phyloP scores from a whole-genome alignment of 35 echinoderm and acorn worm genomes.

The Ptychodera flava region DNA sequence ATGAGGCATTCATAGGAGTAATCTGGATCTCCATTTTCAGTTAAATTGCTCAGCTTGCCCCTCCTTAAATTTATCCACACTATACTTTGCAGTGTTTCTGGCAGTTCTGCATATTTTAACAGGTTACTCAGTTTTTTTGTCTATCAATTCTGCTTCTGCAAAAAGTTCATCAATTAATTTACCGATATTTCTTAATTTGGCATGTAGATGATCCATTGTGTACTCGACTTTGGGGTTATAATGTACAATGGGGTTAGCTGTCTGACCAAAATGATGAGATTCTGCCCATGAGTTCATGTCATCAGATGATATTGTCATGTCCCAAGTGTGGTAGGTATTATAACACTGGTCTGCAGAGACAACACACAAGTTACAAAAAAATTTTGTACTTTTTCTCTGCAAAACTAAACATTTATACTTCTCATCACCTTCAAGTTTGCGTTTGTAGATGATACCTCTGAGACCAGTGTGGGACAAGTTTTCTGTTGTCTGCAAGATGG shows the following conservation, averaged over 20 bases:
- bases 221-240: neutral
- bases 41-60: too few species aligned
- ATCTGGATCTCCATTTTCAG: too few species aligned
- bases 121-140: neutral
- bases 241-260: too few species aligned
- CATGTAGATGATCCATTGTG: neutral
- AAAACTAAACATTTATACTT: neutral
- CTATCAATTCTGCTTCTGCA: neutral
- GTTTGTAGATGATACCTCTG: neutral
- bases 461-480: neutral
- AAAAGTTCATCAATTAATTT: neutral
- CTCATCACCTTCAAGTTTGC: neutral
- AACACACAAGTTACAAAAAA: neutral
- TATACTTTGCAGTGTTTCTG: too few species aligned
- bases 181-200: neutral
- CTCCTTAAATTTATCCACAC: too few species aligned
- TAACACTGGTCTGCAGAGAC: neutral
- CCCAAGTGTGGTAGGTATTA: neutral
- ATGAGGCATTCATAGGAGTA: too few species aligned
- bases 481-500: neutral
- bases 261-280: neutral
- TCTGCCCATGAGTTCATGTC: neutral
- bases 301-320: neutral
- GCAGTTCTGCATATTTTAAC: neutral
- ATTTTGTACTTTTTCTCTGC: neutral